Evolutionary conservation across 1,140 invertebrate genomes (phyloP), one percentile per base, ranked within the genome.

Genomic region (Drosophila navojoa): DNA sequence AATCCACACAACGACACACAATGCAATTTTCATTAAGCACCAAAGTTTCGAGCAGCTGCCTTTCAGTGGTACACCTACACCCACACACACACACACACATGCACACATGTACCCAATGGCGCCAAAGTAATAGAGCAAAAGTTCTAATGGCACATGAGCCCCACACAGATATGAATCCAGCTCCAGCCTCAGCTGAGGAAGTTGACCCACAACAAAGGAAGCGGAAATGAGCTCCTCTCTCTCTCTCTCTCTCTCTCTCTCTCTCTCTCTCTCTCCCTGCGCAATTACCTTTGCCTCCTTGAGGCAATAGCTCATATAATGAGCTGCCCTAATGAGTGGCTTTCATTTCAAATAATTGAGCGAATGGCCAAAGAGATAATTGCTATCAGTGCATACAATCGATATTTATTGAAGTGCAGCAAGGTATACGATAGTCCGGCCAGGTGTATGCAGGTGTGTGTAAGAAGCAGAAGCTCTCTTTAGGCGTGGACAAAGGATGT

Each of bases 71-170:
- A 62, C 44, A 47, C 13, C 16, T 15, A 67, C 47, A 54, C 58
- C 53, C 58, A 63, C 47, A 44, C 13, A 25, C 19, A 67, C 47
- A 54, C 58, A 54, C 58, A 69, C 35, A 67, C 50, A n/a, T n/a
- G n/a, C n/a, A 22, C 19, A 22, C 19, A 22, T 3, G 19, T 40
- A 22, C 44, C 6, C 25, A 57, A 35, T 69, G 70, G 57, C 66
- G 81, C 77, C 71, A 78, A 86, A 81, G 81, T 85, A 85, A 85
- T 85, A 85, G 86, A 76, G 81, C 81, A 86, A 86, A 86, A 85
- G 81, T 86, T 86, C 75, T 71, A 74, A 77, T 85, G 79, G 50
- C 63, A 50, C 72, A 67, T 47, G 42, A 42, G 16, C 6, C 35
- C 19, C 53, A 52, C 22, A 76, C 42, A 29, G 11, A 25, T 25